Evolutionary conservation across 1,140 invertebrate species (phyloP).

Genomic region (Heliconius hermathena): DNA sequence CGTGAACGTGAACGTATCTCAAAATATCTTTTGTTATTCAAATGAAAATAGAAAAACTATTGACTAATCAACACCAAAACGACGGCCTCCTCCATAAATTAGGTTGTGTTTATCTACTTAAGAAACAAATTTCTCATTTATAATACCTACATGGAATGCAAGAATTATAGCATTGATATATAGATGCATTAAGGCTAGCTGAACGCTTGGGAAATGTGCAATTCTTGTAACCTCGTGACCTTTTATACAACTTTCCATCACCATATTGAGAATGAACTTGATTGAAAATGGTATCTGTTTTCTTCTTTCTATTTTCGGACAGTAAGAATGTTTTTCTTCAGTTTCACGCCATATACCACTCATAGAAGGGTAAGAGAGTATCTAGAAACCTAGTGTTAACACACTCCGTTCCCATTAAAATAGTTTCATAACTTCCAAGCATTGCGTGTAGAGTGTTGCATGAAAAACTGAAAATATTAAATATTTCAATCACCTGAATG

Average conservation of each 20-base stretch:
- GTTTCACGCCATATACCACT: too few species aligned
- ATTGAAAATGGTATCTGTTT: neutral
- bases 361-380: too few species aligned
- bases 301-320: neutral
- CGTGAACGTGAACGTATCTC: too few species aligned
- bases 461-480: too few species aligned
- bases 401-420: too few species aligned
- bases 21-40: too few species aligned
- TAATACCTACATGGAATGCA: constrained; percentile 2
- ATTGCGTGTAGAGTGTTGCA: too few species aligned
- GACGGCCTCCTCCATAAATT: neutral
- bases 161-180: constrained; percentile 31
- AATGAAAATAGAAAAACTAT: too few species aligned
- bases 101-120: neutral
- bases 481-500: too few species aligned
- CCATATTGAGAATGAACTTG: neutral
- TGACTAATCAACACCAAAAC: neutral
- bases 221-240: constrained; percentile 28
- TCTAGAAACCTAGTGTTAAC: too few species aligned
- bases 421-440: too few species aligned
- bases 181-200: constrained; percentile 28
- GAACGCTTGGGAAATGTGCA: constrained; percentile 31
- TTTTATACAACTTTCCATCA: constrained; percentile 29
- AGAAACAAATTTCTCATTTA: constrained; percentile 21
- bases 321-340: neutral